A percentile compares a stretch with the other conserved stretches of the same genome.
phyloP scores from a whole-genome alignment of 2,113 vertebrate genomes.

The Ceuthmochares aereus region DNA sequence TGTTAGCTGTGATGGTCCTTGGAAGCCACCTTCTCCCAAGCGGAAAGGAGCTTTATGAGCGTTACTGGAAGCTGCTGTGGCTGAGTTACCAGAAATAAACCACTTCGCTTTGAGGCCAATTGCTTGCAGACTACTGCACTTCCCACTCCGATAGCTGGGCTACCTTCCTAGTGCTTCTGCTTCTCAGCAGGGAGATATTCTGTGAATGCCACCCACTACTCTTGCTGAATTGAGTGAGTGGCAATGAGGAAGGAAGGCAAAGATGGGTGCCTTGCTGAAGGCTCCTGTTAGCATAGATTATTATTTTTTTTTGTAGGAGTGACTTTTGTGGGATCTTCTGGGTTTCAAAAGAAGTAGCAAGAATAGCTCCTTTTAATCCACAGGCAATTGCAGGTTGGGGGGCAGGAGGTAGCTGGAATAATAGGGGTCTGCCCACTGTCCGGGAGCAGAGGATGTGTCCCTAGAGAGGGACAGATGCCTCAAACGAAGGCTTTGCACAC shows the following conservation, averaged over 20 bases:
- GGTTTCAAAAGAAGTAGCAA: neutral
- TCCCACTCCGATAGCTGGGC: slow-evolving; percentile 16
- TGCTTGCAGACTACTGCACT: slow-evolving; percentile 23
- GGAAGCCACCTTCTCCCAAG: neutral
- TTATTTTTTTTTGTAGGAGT: neutral
- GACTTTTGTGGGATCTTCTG: slow-evolving; percentile 10
- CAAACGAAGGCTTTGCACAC: neutral
- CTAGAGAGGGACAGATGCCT: slow-evolving; percentile 11
- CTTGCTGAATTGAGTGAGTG: slow-evolving; percentile 16
- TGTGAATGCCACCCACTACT: slow-evolving; percentile 19
- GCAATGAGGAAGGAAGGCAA: slow-evolving; percentile 21
- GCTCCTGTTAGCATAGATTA: neutral
- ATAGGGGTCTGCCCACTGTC: slow-evolving; percentile 25
- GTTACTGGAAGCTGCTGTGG: slow-evolving; percentile 61
- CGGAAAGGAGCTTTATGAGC: slow-evolving; percentile 42
- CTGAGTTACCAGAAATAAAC: slow-evolving; percentile 67
- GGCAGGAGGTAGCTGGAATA: slow-evolving; percentile 36
- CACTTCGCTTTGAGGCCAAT: slow-evolving; percentile 21
- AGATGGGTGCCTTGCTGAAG: neutral
- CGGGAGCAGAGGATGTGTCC: neutral
- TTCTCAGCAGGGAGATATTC: neutral
- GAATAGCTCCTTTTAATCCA: neutral
- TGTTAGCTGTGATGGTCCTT: neutral
- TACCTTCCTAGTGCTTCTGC: slow-evolving; percentile 34
- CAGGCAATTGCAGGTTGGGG: slow-evolving; percentile 12